phyloP scores from a whole-genome alignment of 2,113 vertebrate genomes.

The Sterna hirundo region DNA sequence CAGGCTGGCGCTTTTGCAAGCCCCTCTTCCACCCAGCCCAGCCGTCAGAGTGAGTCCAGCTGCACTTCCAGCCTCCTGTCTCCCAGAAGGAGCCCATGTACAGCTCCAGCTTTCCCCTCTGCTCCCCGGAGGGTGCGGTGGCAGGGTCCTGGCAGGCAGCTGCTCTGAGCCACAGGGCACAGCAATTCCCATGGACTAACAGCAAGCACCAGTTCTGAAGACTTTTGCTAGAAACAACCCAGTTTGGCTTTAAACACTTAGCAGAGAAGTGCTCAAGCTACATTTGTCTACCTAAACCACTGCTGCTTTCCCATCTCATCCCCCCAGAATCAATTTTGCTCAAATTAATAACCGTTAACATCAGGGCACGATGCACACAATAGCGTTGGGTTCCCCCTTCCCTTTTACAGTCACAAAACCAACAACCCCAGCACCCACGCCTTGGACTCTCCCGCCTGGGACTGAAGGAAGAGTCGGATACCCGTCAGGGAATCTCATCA shows the following conservation, averaged over 20 bases:
- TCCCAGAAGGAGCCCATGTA: not conserved
- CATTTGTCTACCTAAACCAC: not conserved
- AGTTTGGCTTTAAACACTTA: not conserved
- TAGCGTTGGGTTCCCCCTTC: rapidly evolving
- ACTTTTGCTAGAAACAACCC: not conserved
- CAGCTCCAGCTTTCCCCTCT: not conserved
- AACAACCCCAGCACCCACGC: not conserved
- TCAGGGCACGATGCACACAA: not conserved
- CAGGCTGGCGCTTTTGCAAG: not conserved
- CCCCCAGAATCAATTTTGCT: not conserved
- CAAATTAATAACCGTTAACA: not conserved
- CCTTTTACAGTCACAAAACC: not conserved
- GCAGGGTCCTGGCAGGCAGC: not conserved
- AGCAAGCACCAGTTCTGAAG: not conserved
- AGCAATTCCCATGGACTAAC: not conserved
- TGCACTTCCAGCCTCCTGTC: not conserved
- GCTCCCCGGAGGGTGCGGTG: not conserved
- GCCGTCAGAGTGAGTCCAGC: not conserved
- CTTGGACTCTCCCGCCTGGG: not conserved
- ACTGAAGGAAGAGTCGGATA: not conserved
- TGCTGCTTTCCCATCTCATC: not conserved
- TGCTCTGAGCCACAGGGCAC: not conserved
- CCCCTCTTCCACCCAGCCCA: not conserved
- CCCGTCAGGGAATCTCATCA: not conserved
- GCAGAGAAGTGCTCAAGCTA: not conserved